Conservation (phyloP, 2,113 vertebrate species). For the Semnopithecus entellus region DNA sequence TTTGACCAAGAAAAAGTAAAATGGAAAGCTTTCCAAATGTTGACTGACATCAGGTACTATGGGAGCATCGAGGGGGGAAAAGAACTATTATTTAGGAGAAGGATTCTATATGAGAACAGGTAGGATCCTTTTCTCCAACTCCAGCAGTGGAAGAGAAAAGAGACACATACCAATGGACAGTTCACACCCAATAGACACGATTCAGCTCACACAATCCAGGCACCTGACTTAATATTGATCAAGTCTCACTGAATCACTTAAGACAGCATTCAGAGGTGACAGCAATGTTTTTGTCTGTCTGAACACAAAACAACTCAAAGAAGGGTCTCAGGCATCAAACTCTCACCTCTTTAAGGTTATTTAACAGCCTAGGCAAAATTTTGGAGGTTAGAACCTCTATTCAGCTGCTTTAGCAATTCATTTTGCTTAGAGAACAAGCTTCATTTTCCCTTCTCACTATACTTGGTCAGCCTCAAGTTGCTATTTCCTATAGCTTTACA, state of each 20-base stretch:
- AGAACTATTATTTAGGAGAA: neutral
- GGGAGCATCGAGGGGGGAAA: neutral
- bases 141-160: neutral
- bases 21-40: neutral
- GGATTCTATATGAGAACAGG: neutral
- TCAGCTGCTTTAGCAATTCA: neutral
- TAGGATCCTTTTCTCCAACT: neutral
- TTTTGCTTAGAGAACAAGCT: neutral
- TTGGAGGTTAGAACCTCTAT: neutral
- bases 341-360: neutral
- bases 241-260: neutral
- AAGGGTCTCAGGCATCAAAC: neutral
- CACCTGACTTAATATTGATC: neutral
- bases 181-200: neutral
- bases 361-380: neutral
- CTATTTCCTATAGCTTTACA: neutral
- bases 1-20: constrained; percentile 5
- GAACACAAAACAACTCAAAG: neutral
- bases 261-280: neutral
- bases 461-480: neutral
- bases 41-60: neutral
- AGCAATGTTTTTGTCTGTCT: neutral
- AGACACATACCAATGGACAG: neutral
- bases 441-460: neutral
- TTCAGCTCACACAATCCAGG: neutral